Evolutionary conservation across 2,888 invertebrate species (phyloP).

Genomic region (Drosophila flavopinicola): DNA sequence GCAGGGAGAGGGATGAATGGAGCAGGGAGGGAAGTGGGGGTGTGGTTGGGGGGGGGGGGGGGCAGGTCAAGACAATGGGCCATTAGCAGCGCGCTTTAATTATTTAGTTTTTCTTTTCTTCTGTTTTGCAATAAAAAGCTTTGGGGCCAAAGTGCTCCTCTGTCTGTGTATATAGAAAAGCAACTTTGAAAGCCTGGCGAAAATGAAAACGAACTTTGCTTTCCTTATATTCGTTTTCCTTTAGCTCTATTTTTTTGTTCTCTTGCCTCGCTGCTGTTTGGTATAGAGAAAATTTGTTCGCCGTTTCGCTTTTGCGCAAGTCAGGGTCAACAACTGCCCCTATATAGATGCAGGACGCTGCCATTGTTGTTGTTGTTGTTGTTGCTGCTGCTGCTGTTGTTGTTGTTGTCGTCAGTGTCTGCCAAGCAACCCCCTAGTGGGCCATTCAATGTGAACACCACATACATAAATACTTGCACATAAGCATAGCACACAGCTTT

Average conservation of each 20-base stretch:
- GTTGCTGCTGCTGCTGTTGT: slow-evolving; percentile 2
- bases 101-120: slow-evolving; percentile 59
- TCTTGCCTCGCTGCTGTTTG: slow-evolving; percentile 16
- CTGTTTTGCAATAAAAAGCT: slow-evolving; percentile 45
- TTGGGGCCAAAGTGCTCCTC: slow-evolving; percentile 20
- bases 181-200: slow-evolving; percentile 45
- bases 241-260: slow-evolving; percentile 2
- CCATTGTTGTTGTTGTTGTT: slow-evolving; percentile 14
- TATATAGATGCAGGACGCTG: slow-evolving; percentile 58
- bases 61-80: slow-evolving; percentile 70
- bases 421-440: slow-evolving; percentile 68
- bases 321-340: slow-evolving; percentile 81
- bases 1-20: too few species aligned
- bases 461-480: slow-evolving; percentile 21
- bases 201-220: slow-evolving; percentile 70
- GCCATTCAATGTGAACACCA: slow-evolving; percentile 53
- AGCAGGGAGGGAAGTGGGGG: not conserved
- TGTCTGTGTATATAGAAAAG: slow-evolving; percentile 27
- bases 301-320: slow-evolving; percentile 79
- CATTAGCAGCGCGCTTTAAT: slow-evolving; percentile 78
- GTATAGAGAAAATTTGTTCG: slow-evolving; percentile 66
- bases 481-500: slow-evolving; percentile 27
- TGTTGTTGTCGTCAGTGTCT: slow-evolving; percentile 39
- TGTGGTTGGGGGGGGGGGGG: slow-evolving; percentile 4
- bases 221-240: slow-evolving; percentile 32